Conservation (phyloP, 1,140 invertebrate genomes). For the Parapsyche elsis region DNA sequence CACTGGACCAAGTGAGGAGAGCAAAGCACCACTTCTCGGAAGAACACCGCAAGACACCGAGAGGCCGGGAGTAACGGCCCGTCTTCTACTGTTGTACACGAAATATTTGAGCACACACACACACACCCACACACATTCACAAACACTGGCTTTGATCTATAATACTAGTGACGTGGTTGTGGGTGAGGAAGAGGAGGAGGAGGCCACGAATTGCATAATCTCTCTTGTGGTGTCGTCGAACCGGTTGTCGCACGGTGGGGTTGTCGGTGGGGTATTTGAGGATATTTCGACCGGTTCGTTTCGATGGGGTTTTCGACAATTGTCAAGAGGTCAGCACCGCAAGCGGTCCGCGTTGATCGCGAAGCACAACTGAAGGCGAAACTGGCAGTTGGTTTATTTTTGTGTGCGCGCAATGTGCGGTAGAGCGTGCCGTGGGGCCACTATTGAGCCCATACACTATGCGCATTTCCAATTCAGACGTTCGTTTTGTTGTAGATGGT, state of each 20-base stretch:
- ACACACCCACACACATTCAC: no score
- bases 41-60: not conserved
- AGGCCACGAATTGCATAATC: no score
- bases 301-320: not conserved
- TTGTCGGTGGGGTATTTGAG: not conserved
- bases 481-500: no score
- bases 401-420: slow-evolving; percentile 7
- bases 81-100: no score
- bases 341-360: slow-evolving; percentile 16
- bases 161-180: no score
- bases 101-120: no score
- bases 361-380: slow-evolving; percentile 35
- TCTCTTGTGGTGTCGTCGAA: no score
- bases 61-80: no score
- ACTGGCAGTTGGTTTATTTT: slow-evolving; percentile 39
- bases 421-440: slow-evolving; percentile 7
- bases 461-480: not conserved
- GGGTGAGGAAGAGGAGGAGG: no score
- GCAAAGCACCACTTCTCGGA: not conserved
- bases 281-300: not conserved
- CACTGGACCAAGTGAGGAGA: not conserved
- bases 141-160: no score
- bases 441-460: slow-evolving; percentile 15
- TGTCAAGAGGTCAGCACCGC: not conserved
- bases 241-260: no score